Evolutionary conservation across 2,797 vertebrate genomes (phyloP).

Genomic region (Silurus lanzhouensis): DNA sequence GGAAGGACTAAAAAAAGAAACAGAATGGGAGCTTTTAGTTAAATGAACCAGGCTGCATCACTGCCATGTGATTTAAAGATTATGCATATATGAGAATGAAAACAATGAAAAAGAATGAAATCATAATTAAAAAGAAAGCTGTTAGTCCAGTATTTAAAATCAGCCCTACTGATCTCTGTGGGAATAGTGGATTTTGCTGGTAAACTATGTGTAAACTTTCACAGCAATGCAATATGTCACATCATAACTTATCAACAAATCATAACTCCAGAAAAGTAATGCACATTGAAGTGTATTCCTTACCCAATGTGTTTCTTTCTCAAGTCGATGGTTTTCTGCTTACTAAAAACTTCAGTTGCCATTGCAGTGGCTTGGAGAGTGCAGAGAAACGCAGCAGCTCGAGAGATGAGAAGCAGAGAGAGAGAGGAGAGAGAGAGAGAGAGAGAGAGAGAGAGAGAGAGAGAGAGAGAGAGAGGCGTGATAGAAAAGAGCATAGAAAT

Average conservation of each 20-base stretch:
- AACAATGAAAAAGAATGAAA: neutral
- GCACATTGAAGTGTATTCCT: slow-evolving; percentile 10
- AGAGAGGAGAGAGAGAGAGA: slow-evolving; percentile 12
- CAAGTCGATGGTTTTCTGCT: slow-evolving; percentile 83
- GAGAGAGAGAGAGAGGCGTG: neutral
- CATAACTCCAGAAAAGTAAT: neutral
- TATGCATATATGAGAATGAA: neutral
- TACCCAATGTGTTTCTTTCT: slow-evolving; percentile 89
- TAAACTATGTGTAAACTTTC: neutral
- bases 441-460: neutral
- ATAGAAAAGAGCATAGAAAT: neutral
- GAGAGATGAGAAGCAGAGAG: neutral
- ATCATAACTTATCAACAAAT: neutral
- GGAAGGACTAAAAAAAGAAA: slow-evolving; percentile 78
- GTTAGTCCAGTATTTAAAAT: neutral
- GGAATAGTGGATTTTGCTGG: neutral
- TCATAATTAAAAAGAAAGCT: neutral
- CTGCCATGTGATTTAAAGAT: neutral
- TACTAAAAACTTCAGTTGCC: slow-evolving; percentile 76
- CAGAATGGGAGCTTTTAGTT: neutral
- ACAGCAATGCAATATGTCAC: neutral
- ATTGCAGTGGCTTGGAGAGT: slow-evolving; percentile 25
- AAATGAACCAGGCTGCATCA: neutral
- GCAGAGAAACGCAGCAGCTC: neutral
- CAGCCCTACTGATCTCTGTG: neutral